Conservation (phyloP, 30 jellyfish, hydroid and myxozoan species). For the Hydra vulgaris region DNA sequence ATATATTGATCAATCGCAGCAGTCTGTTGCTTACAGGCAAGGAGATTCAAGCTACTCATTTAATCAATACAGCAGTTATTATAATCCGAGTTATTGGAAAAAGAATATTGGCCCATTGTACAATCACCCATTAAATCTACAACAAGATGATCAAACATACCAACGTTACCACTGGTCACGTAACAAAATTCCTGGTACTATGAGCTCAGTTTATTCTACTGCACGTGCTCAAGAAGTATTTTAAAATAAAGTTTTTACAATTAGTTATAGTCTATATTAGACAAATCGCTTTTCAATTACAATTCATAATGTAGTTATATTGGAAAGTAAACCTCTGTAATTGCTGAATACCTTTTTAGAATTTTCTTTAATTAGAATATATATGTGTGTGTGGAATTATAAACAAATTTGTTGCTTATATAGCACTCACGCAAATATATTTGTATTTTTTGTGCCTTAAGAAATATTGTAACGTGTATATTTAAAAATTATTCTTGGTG, state of each 20-base stretch:
- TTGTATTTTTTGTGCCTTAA: not conserved
- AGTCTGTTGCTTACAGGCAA: not conserved
- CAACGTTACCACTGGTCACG: conserved; percentile 32
- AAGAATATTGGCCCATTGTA: conserved; percentile 1
- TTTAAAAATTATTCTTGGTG: not conserved
- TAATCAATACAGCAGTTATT: conserved; percentile 28
- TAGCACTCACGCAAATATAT: not conserved
- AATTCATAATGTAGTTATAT: not conserved
- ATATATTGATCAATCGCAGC: not conserved
- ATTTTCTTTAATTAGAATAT: not conserved
- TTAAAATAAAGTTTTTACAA: not conserved
- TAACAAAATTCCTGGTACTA: not conserved
- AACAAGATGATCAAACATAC: conserved; percentile 19
- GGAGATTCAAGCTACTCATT: conserved; percentile 24
- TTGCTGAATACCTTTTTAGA: not conserved
- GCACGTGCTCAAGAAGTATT: not conserved
- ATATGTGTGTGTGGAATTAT: not conserved
- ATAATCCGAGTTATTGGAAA: conserved; percentile 15
- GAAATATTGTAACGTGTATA: not conserved
- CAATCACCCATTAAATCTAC: not conserved
- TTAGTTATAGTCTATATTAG: not conserved
- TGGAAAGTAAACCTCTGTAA: not conserved
- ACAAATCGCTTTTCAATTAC: not conserved
- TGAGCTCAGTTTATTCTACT: not conserved
- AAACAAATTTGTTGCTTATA: not conserved